Conservation (phyloP, 2,113 vertebrate genomes). For the Panurus biarmicus region DNA sequence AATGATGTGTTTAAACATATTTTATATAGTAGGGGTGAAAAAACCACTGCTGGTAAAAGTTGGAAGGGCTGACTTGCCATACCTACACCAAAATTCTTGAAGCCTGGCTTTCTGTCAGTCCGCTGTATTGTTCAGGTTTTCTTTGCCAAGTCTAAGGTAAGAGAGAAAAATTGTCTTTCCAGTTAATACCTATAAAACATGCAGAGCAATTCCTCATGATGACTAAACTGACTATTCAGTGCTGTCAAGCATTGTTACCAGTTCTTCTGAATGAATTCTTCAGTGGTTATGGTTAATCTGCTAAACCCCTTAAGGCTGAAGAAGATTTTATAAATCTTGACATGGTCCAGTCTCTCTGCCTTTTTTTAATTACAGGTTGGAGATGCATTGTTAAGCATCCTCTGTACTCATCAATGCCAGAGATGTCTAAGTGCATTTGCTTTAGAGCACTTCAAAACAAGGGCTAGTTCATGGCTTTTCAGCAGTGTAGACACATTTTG, state of each 20-base stretch:
- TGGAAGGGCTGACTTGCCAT: neutral
- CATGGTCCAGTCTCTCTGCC: neutral
- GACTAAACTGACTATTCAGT: neutral
- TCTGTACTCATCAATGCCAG: neutral
- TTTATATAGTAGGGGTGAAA: neutral
- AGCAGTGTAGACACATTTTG: neutral
- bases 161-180: neutral
- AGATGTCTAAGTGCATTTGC: neutral
- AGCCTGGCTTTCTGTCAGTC: neutral
- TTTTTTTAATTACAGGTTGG: neutral
- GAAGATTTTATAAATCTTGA: neutral
- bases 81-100: neutral
- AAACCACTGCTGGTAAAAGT: neutral
- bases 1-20: neutral
- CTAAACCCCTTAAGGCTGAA: neutral
- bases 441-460: neutral
- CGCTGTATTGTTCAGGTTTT: neutral
- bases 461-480: neutral
- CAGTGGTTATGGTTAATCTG: neutral
- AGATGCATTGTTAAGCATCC: neutral
- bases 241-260: neutral
- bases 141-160: neutral
- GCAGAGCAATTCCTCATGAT: neutral
- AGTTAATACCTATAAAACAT: neutral
- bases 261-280: neutral